Evolutionary conservation across 2,888 invertebrate genomes (phyloP).

Genomic region (Luperina nickerlii): DNA sequence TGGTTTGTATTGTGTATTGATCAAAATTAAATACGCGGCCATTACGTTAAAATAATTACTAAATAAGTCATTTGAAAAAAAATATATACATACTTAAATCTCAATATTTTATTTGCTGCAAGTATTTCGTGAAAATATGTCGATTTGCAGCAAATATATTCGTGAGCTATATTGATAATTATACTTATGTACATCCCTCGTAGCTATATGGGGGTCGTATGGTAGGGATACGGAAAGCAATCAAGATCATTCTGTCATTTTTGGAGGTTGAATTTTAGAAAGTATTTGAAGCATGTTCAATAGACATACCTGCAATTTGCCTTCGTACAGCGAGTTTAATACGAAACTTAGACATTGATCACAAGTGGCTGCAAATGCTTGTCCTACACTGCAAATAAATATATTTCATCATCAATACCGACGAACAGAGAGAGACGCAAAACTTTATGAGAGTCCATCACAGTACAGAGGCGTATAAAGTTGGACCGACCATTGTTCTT

Average conservation of each 20-base stretch:
- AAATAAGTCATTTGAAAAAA: neutral
- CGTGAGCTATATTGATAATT: neutral
- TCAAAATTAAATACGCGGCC: neutral
- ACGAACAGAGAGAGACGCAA: neutral
- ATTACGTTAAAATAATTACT: neutral
- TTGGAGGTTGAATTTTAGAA: neutral
- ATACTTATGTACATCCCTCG: neutral
- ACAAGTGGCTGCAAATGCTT: constrained; percentile 34
- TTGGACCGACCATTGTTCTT: no score
- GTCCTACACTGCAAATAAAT: constrained; percentile 61
- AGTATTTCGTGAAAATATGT: neutral
- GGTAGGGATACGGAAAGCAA: neutral
- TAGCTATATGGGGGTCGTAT: neutral
- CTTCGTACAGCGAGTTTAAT: constrained; percentile 67
- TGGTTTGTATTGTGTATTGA: no score
- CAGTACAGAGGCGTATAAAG: neutral
- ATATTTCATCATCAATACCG: neutral
- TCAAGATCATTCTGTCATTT: no score
- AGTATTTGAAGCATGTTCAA: neutral
- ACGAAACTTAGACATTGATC: constrained; percentile 38
- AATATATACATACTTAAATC: no score
- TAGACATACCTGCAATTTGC: constrained; percentile 73
- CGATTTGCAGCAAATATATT: neutral
- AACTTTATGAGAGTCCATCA: neutral
- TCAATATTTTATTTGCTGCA: neutral